Evolutionary conservation across 2,888 invertebrate genomes (phyloP).

Genomic region (Lissonota sp.): DNA sequence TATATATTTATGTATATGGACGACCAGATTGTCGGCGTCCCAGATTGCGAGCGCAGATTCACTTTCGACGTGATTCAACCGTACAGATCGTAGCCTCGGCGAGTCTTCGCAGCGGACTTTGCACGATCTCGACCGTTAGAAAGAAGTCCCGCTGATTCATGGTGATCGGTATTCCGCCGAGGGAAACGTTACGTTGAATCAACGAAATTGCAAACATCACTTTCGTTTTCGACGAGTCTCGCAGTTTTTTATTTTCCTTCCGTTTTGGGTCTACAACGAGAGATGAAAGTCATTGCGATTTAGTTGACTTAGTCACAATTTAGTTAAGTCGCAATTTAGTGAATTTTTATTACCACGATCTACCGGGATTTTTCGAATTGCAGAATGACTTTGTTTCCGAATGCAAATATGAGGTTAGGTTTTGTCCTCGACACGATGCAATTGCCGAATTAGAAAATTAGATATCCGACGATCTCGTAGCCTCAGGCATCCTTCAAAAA

Average conservation of each 20-base stretch:
- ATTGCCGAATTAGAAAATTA: background rate
- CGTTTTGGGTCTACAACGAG: no score
- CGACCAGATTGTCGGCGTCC: slow-evolving; percentile 9
- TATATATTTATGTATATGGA: slow-evolving; percentile 4
- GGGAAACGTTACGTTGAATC: no score
- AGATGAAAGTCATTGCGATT: no score
- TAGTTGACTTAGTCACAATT: no score
- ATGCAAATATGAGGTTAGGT: no score
- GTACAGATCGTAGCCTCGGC: slow-evolving; percentile 46
- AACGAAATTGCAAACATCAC: no score
- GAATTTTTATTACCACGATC: no score
- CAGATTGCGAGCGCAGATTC: slow-evolving; percentile 55
- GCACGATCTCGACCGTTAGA: slow-evolving; percentile 48
- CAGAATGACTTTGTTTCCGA: no score
- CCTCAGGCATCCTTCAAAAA: slow-evolving; percentile 73
- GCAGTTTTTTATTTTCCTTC: no score
- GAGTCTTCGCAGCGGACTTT: slow-evolving; percentile 54
- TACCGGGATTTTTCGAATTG: no score
- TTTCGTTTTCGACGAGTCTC: no score
- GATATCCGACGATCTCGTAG: slow-evolving; percentile 21
- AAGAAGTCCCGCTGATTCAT: slow-evolving; percentile 47
- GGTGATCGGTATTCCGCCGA: background rate
- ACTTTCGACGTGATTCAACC: slow-evolving; percentile 65
- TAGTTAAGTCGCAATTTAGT: no score
- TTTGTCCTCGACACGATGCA: background rate